Evolutionary conservation across 2,113 vertebrate genomes (phyloP).

Genomic region (cat (Felis catus)): F.catus_Fca126_mat1.0 CM031417.1:137923501-137924000

Average conservation of each 20-base stretch:
- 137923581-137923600: background rate
- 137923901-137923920: background rate
- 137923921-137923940: background rate
- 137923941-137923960: background rate
- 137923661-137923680: accelerated
- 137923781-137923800: too few relatives aligned
- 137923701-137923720: accelerated
- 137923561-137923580: background rate
- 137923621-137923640: background rate
- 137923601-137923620: background rate
- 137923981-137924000: background rate
- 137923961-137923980: background rate
- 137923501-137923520: background rate
- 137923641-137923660: background rate
- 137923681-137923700: too few relatives aligned
- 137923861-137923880: background rate
- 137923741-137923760: background rate
- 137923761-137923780: background rate
- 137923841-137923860: accelerated
- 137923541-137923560: too few relatives aligned
- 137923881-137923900: background rate
- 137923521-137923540: accelerated
- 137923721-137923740: background rate
- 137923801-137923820: background rate
- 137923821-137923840: too few relatives aligned